Percentiles rank a stretch among this genome's conserved stretches.
phyloP scores from a whole-genome alignment of 2,888 invertebrate genomes.

The Leptogaster cylindrica region DNA sequence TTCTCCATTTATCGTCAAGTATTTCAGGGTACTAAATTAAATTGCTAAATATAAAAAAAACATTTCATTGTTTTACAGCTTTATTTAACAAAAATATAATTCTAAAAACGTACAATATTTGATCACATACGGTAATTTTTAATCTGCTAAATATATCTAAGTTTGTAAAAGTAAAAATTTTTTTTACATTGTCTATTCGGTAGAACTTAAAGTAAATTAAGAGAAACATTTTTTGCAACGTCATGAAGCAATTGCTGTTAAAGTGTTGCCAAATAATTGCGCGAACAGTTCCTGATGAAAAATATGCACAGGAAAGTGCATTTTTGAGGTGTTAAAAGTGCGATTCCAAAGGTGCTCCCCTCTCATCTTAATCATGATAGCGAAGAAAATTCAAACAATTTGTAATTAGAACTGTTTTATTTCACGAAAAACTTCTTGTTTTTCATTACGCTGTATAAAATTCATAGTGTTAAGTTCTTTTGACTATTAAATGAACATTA shows the following conservation, averaged over 20 bases:
- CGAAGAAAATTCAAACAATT: slow-evolving; percentile 23
- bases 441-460: too few relatives aligned
- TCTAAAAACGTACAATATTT: slow-evolving; percentile 26
- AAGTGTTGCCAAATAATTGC: slow-evolving; percentile 2
- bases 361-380: slow-evolving; percentile 11
- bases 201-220: slow-evolving; percentile 21
- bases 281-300: neutral
- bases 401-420: too few relatives aligned
- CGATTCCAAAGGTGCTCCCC: slow-evolving; percentile 29
- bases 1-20: neutral
- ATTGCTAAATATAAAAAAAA: neutral
- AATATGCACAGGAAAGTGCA: neutral
- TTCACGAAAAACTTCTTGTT: too few relatives aligned
- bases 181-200: slow-evolving; percentile 22
- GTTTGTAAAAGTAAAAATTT: neutral
- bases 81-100: slow-evolving; percentile 35
- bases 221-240: slow-evolving; percentile 5
- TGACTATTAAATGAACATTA: too few relatives aligned
- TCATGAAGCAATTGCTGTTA: neutral
- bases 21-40: neutral
- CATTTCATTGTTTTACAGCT: neutral
- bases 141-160: neutral
- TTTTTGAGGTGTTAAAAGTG: slow-evolving; percentile 23
- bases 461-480: too few relatives aligned
- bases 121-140: neutral